Evolutionary conservation across 2,797 vertebrate species (phyloP).

Genomic region (Enteromius mattozi): DNA sequence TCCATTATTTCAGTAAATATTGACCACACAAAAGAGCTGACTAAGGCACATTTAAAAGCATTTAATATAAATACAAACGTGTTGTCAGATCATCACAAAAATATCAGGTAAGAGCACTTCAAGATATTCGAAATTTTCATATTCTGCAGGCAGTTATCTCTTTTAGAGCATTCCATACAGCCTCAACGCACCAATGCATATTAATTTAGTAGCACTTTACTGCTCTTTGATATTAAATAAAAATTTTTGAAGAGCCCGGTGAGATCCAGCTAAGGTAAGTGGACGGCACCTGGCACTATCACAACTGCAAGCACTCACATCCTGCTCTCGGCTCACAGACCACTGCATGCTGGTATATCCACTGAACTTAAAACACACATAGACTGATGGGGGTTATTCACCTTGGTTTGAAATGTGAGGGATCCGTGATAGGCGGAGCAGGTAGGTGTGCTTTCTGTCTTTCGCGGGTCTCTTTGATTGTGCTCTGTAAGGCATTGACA

Average conservation of each 20-base stretch:
- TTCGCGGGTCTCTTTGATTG: conserved; percentile 51
- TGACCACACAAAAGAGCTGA: background rate
- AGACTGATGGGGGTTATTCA: conserved; percentile 11
- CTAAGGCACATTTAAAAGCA: background rate
- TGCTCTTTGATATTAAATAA: conserved; percentile 45
- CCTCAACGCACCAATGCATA: conserved; percentile 8
- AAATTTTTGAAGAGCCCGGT: conserved; percentile 35
- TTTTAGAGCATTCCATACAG: conserved; percentile 31
- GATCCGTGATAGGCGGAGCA: conserved; percentile 50
- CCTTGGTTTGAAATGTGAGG: conserved; percentile 51
- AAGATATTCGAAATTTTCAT: background rate
- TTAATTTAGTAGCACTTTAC: conserved; percentile 38
- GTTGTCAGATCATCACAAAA: conserved; percentile 35
- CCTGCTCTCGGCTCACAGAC: conserved; percentile 39
- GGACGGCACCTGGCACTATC: conserved; percentile 24
- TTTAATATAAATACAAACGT: conserved; percentile 1
- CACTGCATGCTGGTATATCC: conserved; percentile 58
- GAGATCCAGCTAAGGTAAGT: conserved; percentile 60
- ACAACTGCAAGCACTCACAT: conserved; percentile 30
- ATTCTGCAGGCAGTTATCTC: conserved; percentile 53
- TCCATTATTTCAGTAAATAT: background rate
- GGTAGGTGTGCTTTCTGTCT: conserved; percentile 65
- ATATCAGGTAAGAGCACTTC: conserved; percentile 59
- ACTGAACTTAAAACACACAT: conserved; percentile 44
- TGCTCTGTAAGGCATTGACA: conserved; percentile 46